Base-by-base conservation (phyloP, 2,888 invertebrate genomes). In the Leptinotarsa juncta region DNA sequence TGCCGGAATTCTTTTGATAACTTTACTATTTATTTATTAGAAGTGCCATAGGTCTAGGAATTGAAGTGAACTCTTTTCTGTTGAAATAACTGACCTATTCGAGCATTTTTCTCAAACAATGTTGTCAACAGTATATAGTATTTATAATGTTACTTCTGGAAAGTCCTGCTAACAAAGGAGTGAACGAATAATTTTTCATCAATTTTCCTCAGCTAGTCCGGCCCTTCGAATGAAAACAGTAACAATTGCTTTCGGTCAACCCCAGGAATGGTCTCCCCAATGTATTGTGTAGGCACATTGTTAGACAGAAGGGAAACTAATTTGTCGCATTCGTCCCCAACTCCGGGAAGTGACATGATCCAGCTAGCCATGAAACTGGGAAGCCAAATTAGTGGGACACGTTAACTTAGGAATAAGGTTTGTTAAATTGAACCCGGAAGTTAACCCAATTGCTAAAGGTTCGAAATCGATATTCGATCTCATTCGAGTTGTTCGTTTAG, bases 261-360 rank as follows among this genome's bases (percentile, higher is more conserved):
- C 57, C 69, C 53, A 69, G 23, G 20, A 69, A 42, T 20, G 32
- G 4, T 68, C 20, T 57, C 69, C 55, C 68, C 49, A 23, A 26
- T 77, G 75, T 72, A 70, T 74, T 74, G 75, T 69, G 73, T 71
- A 76, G 72, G 72, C 72, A 75, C 74, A 71, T 74, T 76, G 76
- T 69, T 65, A 70, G 72, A 74, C 71, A 74, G 76, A 74, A 78
- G 80, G 81, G 78, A 82, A 83, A 83, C 83, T 83, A 84, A 84
- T 84, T 85, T 85, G 84, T 84, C 83, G 83, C 81, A 81, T 83
- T 82, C 81, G 81, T 80, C 82, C 82, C 82, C 79, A 81, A 84
- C 84, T 83, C 81, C 76, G 79, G 80, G 81, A 82, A 80, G 81
- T 82, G 82, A 82, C 82, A 82, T 80, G 82, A 82, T 82, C 81